Evolutionary conservation across 2,797 vertebrate genomes (phyloP), one percentile per base, ranked within the genome.

Genomic region (Aulostomus chinensis): DNA sequence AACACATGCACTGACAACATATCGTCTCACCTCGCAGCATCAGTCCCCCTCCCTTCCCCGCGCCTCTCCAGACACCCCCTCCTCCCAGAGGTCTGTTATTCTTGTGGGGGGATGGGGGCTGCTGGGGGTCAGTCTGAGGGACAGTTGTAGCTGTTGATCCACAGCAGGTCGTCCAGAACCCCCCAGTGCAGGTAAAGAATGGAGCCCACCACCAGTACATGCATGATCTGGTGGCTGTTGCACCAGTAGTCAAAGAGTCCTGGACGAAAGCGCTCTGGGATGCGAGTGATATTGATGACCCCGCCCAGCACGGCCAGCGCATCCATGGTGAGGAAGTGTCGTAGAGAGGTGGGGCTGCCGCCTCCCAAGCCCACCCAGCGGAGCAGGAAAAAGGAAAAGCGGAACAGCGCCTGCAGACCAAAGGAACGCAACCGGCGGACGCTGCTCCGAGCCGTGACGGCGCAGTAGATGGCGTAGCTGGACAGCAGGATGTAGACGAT

Each of bases 141-240:
- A 77, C 95, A 97, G 84, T 89, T 76, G 31, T 94, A 89, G 71
- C 47, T 92, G 81, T 92, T 90, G 38, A 94, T 93, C 94, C 94
- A 96, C 47, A 93, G 88, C 74, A 97, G 90, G 83, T 97, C 95
- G 11, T 94, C 94, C 81, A 95, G 87, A 5, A 97, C 95, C 0
- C 95, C 95, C 81, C 94, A 95, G 71, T 97, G 94, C 67, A 97
- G 86, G 76, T 94, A 94, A 1, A 95, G 87, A 65, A 97, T 96
- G 81, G 94, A 95, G 36, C 90, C 91, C 58, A 97, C 94, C 70
- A 95, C 94, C 81, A 97, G 88, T 20, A 97, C 92, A 29, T 97
- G 95, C 94, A 96, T 97, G 81, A 97, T 96, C 87, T 97, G 95
- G 88, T 97, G 95, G 56, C 94, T 96, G 87, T 96, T 97, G 83